Evolutionary conservation across 2,888 invertebrate genomes (phyloP), one percentile per base, ranked within the genome.

Genomic region (Arctia plantaginis): DNA sequence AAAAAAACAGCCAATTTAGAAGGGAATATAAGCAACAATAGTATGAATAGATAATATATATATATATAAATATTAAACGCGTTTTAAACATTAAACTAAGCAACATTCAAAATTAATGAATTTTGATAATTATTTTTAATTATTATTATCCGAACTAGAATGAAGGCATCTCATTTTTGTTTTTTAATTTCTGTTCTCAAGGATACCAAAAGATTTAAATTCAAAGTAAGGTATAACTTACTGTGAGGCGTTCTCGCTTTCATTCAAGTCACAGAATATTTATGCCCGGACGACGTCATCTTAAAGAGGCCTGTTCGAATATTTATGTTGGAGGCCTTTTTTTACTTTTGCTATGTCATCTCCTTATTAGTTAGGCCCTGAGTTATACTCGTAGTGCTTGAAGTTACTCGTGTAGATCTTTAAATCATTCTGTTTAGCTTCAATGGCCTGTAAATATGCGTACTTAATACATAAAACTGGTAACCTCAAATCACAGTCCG

Each of bases 231-330:
- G 59, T 66, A 39, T 72, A 27, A 85, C 90, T 80, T 91, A 92
- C 92, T 85, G 76, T 76, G 27, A 51, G 70, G 82, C 87, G 18
- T 66, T 85, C 79, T 65, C 78, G 85, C 85, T 87, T 87, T 89
- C 86, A 91, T 92, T 90, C 87, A 90, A 87, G 86, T 89, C 89
- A 88, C 81, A 90, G 83, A 87, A 88, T 92, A 92, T 93, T 92
- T 92, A 92, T 91, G 90, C 77, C 74, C 84, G 66, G 77, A 72
- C 84, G 80, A 81, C 87, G 85, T 89, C 88, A 86, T 87, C 86
- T 89, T 82, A 85, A 87, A 85, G 85, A 83, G 76, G 81, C 77
- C 79, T 85, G 82, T 86, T 85, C 81, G 84, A 84, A 86, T 88
- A 90, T 90, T 90, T 89, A 88, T 88, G 87, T 80, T 68, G 66